These are phyloP conservation scores for Ahaetulla prasina DNA, from an alignment of 2,113 vertebrate species.

Conservation along the genomic window DNA sequence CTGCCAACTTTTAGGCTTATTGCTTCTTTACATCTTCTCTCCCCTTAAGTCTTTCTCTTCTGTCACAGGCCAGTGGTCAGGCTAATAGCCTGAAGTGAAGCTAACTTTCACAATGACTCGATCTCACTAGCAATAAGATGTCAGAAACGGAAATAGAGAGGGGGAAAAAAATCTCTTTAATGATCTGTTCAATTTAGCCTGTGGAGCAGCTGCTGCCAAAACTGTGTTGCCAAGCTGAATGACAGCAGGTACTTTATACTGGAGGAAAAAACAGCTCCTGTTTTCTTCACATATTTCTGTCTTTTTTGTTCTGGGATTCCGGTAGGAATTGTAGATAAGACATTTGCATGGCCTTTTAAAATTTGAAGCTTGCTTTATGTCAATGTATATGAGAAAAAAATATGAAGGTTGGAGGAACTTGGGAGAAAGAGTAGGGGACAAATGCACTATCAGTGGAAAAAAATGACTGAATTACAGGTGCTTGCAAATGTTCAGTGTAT, in stretches of 20 bases:
- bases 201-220: constrained; percentile 52
- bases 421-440: background rate
- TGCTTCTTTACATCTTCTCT: background rate
- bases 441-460: background rate
- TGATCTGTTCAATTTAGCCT: constrained; percentile 61
- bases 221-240: constrained; percentile 41
- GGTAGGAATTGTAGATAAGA: background rate
- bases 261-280: constrained; percentile 27
- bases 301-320: background rate
- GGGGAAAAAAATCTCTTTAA: constrained; percentile 46
- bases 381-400: background rate
- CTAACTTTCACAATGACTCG: constrained; percentile 45
- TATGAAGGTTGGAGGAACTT: background rate
- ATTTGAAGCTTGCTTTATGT: background rate
- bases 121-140: constrained; percentile 39
- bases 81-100: constrained; percentile 50
- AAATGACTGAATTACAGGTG: background rate
- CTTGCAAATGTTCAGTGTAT: constrained; percentile 9
- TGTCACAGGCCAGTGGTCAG: constrained; percentile 28
- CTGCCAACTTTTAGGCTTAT: constrained; percentile 12
- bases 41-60: background rate
- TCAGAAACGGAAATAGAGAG: constrained; percentile 42
- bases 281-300: background rate
- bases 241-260: constrained; percentile 43
- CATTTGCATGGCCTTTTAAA: constrained; percentile 1